A percentile compares a stretch with the other conserved stretches of the same genome.
phyloP scores from a whole-genome alignment of 2,888 invertebrate genomes.

The Drosophila subsilvestris region DNA sequence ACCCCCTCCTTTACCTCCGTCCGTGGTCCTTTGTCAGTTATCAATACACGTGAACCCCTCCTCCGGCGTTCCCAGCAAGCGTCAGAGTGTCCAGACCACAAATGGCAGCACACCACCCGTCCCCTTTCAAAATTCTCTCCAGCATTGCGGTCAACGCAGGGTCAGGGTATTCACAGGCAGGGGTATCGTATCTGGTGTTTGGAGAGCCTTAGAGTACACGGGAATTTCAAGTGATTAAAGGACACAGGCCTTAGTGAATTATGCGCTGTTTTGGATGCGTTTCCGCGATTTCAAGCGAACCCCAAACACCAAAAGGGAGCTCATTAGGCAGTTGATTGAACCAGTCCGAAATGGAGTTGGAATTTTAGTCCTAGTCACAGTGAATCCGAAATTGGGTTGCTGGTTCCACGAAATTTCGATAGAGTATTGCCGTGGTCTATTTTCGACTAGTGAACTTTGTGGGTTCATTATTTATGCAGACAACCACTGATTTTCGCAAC shows the following conservation, averaged over 20 bases:
- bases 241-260: constrained; percentile 11
- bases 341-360: background rate
- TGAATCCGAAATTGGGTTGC: background rate
- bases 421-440: no score
- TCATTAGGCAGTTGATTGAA: constrained; percentile 11
- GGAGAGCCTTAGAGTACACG: constrained; percentile 12
- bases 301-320: background rate
- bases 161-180: background rate
- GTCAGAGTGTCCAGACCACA: constrained; percentile 58
- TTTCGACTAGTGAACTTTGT: background rate
- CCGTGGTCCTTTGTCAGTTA: constrained; percentile 46
- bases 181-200: constrained; percentile 1
- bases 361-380: background rate
- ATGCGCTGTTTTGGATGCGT: constrained; percentile 7
- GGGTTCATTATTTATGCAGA: background rate
- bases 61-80: background rate
- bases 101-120: constrained; percentile 48
- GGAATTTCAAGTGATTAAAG: constrained; percentile 31
- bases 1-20: background rate
- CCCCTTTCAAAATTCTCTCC: constrained; percentile 17
- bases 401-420: no score
- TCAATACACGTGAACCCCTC: constrained; percentile 45
- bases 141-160: constrained; percentile 21
- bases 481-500: background rate
- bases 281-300: background rate